These are phyloP conservation scores for Zaprionus davidi DNA, from an alignment of 1,140 invertebrate genomes.

Conservation along the genomic window DNA sequence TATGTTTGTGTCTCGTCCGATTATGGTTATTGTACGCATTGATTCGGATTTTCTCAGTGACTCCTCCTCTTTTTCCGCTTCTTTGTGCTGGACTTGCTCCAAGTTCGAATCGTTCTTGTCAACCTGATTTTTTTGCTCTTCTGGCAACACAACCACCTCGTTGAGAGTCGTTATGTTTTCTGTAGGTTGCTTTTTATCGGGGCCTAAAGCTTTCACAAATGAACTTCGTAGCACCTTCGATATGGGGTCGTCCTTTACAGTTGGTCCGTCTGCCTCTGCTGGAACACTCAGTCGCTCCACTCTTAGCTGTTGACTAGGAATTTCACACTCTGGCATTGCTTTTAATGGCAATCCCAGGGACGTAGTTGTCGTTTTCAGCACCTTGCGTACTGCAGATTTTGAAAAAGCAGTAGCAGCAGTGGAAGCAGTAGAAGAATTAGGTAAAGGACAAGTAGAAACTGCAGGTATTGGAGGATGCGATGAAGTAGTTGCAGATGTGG, in stretches of 20 bases:
- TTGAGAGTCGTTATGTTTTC: not conserved
- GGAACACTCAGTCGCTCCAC: not conserved
- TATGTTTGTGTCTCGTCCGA: constrained; percentile 48
- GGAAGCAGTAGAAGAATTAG: not conserved
- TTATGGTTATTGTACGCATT: constrained; percentile 56
- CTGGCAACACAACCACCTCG: constrained; percentile 1
- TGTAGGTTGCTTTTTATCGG: not conserved
- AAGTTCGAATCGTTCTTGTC: not conserved
- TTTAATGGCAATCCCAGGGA: not conserved
- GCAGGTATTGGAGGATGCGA: no score
- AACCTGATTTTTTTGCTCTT: not conserved
- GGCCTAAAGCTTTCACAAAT: not conserved
- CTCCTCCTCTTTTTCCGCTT: not conserved
- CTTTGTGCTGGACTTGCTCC: not conserved
- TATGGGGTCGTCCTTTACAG: not conserved
- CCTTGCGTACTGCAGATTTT: not conserved
- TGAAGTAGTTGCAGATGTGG: no score
- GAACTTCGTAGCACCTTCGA: not conserved
- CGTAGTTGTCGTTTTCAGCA: not conserved
- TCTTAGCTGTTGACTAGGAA: not conserved
- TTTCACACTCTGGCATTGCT: no score
- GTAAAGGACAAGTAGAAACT: no score
- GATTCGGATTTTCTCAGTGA: constrained; percentile 23
- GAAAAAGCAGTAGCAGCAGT: not conserved
- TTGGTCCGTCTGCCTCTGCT: not conserved